Base-by-base conservation (phyloP, 2,113 vertebrate species). In the Nibea coibor region DNA sequence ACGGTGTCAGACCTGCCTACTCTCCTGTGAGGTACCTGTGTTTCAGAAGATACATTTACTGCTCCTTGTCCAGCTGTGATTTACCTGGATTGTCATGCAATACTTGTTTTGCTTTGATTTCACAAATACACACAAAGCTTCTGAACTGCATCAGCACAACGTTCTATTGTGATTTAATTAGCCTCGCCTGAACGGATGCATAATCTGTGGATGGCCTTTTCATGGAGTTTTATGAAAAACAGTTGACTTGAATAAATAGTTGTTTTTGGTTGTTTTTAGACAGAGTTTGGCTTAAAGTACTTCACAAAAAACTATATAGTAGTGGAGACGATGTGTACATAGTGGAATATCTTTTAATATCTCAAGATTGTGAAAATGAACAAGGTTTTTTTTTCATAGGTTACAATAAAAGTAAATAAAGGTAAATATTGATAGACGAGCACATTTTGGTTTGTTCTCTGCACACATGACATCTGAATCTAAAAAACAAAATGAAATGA, bases 91-190 rank as follows among this genome's bases (percentile, higher is more conserved):
- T 1, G 2, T 64, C 28, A 48, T 26, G 51, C 77, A 26, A 69
- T 10, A 3, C 50, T 76, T 68, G 61, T 58, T 75, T 47, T 71
- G 67, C 66, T 75, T 84, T 5, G 0, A 53, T 85, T 76, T 70
- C 43, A 45, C 47, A 47, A 45, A 68, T 9, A 57, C n/a, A n/a
- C n/a, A n/a, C 57, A 84, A 67, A 83, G 59, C 59, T 47, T 39
- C 51, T 78, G 65, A 79, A 83, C 53, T 61, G 22, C 3, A 11
- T 45, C 26, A 45, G 62, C 48, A 19, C 26, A 43, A 22, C 10
- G 4, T 63, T 81, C 10, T 72, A 22, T 75, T 0, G 20, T 78
- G 56, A 91, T 89, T 86, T 72, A 79, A 88, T 90, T 78, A 85
- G 78, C 59, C 11, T 65, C 15, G 47, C 53, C 68, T 90, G 64